Base-by-base conservation (phyloP, 2,888 invertebrate genomes). In the Nymphalis urticae region DNA sequence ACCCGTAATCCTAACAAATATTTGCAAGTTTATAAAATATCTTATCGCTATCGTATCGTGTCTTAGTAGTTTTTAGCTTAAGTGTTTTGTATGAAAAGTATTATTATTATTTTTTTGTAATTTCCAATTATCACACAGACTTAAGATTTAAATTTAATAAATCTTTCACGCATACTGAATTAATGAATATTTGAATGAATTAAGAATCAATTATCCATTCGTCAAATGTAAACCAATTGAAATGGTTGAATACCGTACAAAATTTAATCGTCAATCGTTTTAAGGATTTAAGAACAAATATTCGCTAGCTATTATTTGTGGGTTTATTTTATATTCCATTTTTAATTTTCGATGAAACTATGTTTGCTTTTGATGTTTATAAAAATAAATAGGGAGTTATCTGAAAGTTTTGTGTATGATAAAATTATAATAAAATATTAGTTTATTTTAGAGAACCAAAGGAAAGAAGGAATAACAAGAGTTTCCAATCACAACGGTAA, bases 171-270 rank as follows among this genome's bases (percentile, higher is more conserved):
- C 36, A 42, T 13, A 42, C 42, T 36, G 19, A 58, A 19, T 58
- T 13, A 27, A 58, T 42, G 42, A 19, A 19, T 42, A 42, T 58
- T 58, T 58, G 36, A 42, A 36, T 36, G 36, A 6, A 59, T 66
- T 62, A 51, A 36, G 21, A 19, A 64, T 53, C 67, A 71, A 71
- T 73, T 73, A 73, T 66, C 56, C 65, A 73, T 73, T 73, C 69
- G 73, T 73, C 71, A 71, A 65, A 69, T 69, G 62, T 65, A 65
- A 65, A 50, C 51, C 69, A 68, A 73, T 69, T 62, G 24, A 60
- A 64, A 16, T 62, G 65, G 69, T 69, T 60, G 72, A 64, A 36
- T 24, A 67, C 56, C 42, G 50, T 64, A 48, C 56, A 58, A 48
- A 51, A 53, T 58, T 50, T 70, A 66, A 36, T 21, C 42, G 42